phyloP scores from a whole-genome alignment of 2,888 invertebrate species.

The Drosophila peninsularis region DNA sequence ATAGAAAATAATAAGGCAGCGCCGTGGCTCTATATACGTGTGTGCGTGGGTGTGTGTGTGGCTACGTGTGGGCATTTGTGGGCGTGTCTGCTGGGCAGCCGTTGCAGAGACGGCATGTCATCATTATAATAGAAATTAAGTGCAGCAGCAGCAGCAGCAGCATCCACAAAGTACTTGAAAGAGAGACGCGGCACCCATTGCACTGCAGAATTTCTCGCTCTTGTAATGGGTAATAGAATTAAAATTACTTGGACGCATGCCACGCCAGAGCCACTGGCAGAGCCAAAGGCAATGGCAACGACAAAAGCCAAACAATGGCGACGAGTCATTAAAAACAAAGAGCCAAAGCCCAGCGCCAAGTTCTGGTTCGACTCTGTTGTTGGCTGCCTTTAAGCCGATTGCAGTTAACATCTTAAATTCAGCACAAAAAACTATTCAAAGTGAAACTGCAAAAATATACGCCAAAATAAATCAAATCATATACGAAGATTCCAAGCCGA shows the following conservation, averaged over 20 bases:
- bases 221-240: constrained; percentile 72
- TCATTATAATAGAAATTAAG: constrained; percentile 76
- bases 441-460: neutral
- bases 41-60: constrained; percentile 24
- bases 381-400: constrained; percentile 37
- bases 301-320: constrained; percentile 61
- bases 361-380: constrained; percentile 7
- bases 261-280: constrained; percentile 36
- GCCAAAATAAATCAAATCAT: no score
- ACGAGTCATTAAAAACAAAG: constrained; percentile 67
- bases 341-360: constrained; percentile 54
- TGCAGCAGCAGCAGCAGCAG: constrained; percentile 54
- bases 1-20: constrained; percentile 24
- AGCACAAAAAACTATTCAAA: neutral
- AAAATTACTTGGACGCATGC: constrained; percentile 74
- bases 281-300: constrained; percentile 25
- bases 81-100: constrained; percentile 47
- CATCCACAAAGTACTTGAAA: constrained; percentile 30
- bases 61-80: constrained; percentile 46
- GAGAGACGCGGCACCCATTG: constrained; percentile 39
- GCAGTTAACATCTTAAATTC: constrained; percentile 10
- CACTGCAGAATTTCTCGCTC: constrained; percentile 31
- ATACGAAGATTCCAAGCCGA: no score
- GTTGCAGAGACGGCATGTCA: constrained; percentile 71
- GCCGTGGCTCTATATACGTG: constrained; percentile 18